Base-by-base conservation (phyloP, 2,113 vertebrate species). In the Aix galericulata region DNA sequence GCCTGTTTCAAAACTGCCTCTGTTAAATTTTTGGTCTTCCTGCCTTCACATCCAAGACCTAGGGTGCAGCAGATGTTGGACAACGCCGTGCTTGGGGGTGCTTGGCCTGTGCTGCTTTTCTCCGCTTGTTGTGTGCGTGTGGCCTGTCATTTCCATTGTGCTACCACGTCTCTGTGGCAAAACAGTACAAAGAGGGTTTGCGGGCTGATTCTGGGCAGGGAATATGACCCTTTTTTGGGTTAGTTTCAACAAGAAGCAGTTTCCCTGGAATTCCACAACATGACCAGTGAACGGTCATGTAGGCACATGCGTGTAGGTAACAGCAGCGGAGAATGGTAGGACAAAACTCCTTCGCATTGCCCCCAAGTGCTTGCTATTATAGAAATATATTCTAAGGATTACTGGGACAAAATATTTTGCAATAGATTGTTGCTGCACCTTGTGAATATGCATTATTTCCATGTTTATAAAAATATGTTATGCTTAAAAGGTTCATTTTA, bases 261-360 rank as follows among this genome's bases (percentile, higher is more conserved):
- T 76, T 29, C 53, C 56, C 14, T 38, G 42, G 48, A 13, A 3
- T 0, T 32, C 67, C 16, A 5, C 4, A 6, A 31, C 50, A 20
- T 66, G 67, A 73, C 7, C 53, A 72, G 60, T 2, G 1, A 69
- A 17, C 0, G 2, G 17, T 76, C 42, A 0, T 9, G 34, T 56
- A 38, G 6, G 21, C 25, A 17, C 27, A 7, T 6, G 26, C 14
- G 0, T 1, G 4, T 6, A 14, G 9, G 8, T 72, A 9, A 52
- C n/a, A 74, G 8, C 50, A 53, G 2, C 12, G 62, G 52, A 60
- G 73, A 17, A 26, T 11, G 53, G 40, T 0, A 50, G 68, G 40
- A 52, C 17, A 66, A 20, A 69, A 26, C 36, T 92, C 23, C 2
- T 2, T 29, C 58, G 13, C 1, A 0, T 52, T 74, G 60, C 79